Evolutionary conservation across 2,888 invertebrate genomes (phyloP), one percentile per base, ranked within the genome.

Genomic region (Chrysotoxum bicinctum): DNA sequence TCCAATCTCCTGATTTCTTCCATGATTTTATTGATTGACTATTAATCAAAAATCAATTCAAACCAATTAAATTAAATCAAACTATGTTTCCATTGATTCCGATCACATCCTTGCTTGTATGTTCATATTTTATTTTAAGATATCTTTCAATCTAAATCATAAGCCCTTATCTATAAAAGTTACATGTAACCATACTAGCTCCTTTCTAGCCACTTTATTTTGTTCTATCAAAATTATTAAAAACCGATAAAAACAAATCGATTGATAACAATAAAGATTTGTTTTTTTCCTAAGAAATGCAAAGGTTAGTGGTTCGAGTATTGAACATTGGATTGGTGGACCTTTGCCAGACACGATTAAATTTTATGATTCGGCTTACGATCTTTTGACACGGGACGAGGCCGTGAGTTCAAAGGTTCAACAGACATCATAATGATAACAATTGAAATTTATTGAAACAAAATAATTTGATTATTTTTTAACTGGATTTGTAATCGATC

Each of bases 261-360:
- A 56, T 58, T 37, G 37, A 35, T 35, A 21, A 21, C 14, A 56
- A 32, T 6, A 19, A 56, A 16, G 0, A 0, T 14, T 14, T 50
- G 23, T 12, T 30, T 21, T 58, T 32, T 16, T 1, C 26, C n/a
- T 35, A 19, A 19, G 3, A 32, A 19, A 37, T 56, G 43, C 69
- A 70, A 70, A 70, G 69, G 54, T 70, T 19, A 10, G 16, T 30
- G 30, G 10, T n/a, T 32, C 40, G 16, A 45, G 3, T 12, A 45
- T n/a, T 70, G 69, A 30, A 70, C 69, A 70, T 70, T 70, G 69
- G 56, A 70, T 30, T 12, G 56, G 16, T 43, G 19, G 54, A 37
- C 16, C 32, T 21, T 43, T 56, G 16, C 30, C 26, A 21, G 35
- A 58, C 35, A 58, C 21, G 58, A 58, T 58, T 58, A 58, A 58